phyloP scores from a whole-genome alignment of 2,888 invertebrate species.

The Hirtodrosophila cameraria region DNA sequence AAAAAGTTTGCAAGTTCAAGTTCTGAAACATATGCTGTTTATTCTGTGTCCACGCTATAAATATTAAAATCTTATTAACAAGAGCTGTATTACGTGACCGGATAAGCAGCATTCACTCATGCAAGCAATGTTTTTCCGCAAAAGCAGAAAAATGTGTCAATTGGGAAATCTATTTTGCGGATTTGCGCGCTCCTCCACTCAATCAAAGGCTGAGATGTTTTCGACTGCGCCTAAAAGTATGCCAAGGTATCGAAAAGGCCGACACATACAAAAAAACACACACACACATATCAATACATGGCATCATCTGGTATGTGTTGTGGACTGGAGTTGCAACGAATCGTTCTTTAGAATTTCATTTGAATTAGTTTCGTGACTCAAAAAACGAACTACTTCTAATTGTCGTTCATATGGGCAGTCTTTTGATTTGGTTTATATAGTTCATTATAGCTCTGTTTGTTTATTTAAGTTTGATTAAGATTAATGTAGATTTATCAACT shows the following conservation, averaged over 20 bases:
- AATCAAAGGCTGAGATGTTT: slow-evolving; percentile 66
- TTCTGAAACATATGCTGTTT: slow-evolving; percentile 14
- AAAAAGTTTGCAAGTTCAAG: background rate
- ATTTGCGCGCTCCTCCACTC: slow-evolving; percentile 75
- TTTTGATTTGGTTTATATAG: too few relatives aligned
- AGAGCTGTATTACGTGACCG: slow-evolving; percentile 34
- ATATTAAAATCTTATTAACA: slow-evolving; percentile 73
- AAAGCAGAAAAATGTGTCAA: slow-evolving; percentile 73
- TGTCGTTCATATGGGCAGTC: too few relatives aligned
- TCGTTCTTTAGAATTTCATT: too few relatives aligned
- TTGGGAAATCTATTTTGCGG: slow-evolving; percentile 80
- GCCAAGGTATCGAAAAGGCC: slow-evolving; percentile 17
- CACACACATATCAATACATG: slow-evolving; percentile 49
- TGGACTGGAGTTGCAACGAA: too few relatives aligned
- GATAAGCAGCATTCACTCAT: slow-evolving; percentile 26
- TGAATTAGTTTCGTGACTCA: too few relatives aligned
- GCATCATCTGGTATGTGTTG: slow-evolving; percentile 8
- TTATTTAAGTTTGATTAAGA: too few relatives aligned
- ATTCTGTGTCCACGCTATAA: slow-evolving; percentile 44
- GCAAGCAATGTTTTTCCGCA: slow-evolving; percentile 35
- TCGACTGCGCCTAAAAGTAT: slow-evolving; percentile 69
- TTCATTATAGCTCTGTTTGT: too few relatives aligned
- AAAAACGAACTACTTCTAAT: too few relatives aligned
- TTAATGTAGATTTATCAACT: too few relatives aligned
- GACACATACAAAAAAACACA: background rate